These are phyloP conservation scores for Chloropsis hardwickii DNA, from an alignment of 2,113 vertebrate species.

Conservation along the genomic window DNA sequence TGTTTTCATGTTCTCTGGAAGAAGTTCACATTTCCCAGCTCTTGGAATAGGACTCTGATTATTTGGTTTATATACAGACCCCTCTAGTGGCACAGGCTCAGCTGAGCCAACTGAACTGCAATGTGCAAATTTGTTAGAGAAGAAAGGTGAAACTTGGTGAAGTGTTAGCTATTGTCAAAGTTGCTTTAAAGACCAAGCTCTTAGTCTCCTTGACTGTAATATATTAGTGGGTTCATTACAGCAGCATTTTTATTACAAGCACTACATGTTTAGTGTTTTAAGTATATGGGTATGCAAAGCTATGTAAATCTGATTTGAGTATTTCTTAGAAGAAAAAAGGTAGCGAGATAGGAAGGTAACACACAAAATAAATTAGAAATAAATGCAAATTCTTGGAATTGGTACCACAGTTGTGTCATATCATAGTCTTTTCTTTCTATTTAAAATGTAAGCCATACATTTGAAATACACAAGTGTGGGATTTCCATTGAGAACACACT, in stretches of 20 bases:
- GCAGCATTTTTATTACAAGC: neutral
- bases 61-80: neutral
- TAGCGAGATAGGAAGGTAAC: neutral
- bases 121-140: neutral
- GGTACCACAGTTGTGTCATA: neutral
- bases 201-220: neutral
- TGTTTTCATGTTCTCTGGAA: neutral
- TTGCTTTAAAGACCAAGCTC: neutral
- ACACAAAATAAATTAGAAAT: neutral
- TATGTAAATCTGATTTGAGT: neutral
- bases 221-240: neutral
- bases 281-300: neutral
- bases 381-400: neutral
- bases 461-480: neutral
- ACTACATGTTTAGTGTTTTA: neutral
- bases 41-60: neutral
- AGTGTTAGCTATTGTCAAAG: neutral
- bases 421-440: neutral
- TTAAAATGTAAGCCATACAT: neutral
- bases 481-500: neutral
- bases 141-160: neutral
- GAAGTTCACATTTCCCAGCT: neutral
- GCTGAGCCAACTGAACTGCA: neutral
- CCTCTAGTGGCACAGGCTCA: neutral
- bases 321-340: neutral